phyloP scores from a whole-genome alignment of 2,797 vertebrate genomes.

The Pseudochromis fuscus region DNA sequence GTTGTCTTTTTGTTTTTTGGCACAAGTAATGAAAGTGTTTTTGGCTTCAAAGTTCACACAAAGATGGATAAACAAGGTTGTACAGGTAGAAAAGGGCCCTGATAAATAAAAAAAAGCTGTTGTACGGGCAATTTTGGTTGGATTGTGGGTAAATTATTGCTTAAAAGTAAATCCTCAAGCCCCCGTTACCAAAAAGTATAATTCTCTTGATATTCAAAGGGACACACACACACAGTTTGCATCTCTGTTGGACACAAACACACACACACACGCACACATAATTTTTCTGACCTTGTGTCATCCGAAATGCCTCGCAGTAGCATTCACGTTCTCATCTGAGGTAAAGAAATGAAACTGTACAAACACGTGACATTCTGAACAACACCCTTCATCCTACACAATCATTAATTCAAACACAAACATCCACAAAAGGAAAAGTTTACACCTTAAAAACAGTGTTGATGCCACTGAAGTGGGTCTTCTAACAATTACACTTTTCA shows the following conservation, averaged over 20 bases:
- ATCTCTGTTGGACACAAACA: background rate
- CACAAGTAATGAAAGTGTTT: constrained; percentile 17
- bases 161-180: constrained; percentile 54
- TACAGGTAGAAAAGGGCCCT: constrained; percentile 11
- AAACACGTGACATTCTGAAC: constrained; percentile 41
- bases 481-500: constrained; percentile 53
- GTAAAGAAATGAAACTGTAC: constrained; percentile 69
- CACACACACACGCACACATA: background rate
- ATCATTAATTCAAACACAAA: constrained; percentile 48
- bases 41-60: background rate
- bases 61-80: constrained; percentile 17
- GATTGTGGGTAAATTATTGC: constrained; percentile 71
- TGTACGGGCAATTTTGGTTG: constrained; percentile 6
- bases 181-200: background rate
- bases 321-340: constrained; percentile 55
- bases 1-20: constrained; percentile 21
- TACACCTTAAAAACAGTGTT: constrained; percentile 26
- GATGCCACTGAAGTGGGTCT: constrained; percentile 56
- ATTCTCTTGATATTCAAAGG: too few relatives aligned
- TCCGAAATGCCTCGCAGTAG: constrained; percentile 61
- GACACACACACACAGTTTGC: constrained; percentile 13
- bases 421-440: constrained; percentile 33
- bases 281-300: constrained; percentile 18
- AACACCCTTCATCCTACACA: constrained; percentile 39
- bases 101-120: constrained; percentile 32